phyloP scores from a whole-genome alignment of 2,888 invertebrate species.

The Noctuana brunneofusca region DNA sequence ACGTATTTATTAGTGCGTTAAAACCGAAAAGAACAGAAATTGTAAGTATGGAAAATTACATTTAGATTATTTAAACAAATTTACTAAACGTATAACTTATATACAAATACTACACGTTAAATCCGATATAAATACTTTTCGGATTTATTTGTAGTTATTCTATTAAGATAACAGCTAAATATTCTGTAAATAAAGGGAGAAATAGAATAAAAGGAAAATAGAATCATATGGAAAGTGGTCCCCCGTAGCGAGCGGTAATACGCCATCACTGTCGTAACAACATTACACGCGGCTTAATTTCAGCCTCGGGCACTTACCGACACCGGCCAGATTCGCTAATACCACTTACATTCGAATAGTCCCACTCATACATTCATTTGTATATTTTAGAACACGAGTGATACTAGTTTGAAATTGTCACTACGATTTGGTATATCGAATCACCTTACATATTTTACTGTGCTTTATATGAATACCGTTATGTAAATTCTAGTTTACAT shows the following conservation, averaged over 20 bases:
- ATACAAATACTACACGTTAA: background rate
- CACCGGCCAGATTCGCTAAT: conserved; percentile 21
- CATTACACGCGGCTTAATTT: conserved; percentile 28
- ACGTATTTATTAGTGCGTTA: too few species aligned
- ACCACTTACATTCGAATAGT: conserved; percentile 11
- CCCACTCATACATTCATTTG: conserved; percentile 2
- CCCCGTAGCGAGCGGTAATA: conserved; percentile 32
- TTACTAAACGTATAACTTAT: too few species aligned
- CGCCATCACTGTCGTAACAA: conserved; percentile 25
- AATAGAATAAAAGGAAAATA: too few species aligned
- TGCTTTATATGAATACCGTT: too few species aligned
- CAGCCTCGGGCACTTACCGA: conserved; percentile 30
- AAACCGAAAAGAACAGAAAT: too few species aligned
- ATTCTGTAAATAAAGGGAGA: conserved; percentile 14
- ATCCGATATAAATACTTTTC: background rate
- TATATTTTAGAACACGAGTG: background rate
- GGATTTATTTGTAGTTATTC: conserved; percentile 49
- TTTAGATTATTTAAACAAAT: too few species aligned
- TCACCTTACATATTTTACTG: too few species aligned
- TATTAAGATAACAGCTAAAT: conserved; percentile 3
- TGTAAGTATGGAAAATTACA: too few species aligned
- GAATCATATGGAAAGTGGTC: conserved; percentile 26
- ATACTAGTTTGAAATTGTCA: background rate
- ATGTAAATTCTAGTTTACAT: too few species aligned
- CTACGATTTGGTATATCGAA: too few species aligned